These are phyloP conservation scores for Sebastes umbrosus DNA, from an alignment of 2,797 vertebrate species.

Conservation along the genomic window DNA sequence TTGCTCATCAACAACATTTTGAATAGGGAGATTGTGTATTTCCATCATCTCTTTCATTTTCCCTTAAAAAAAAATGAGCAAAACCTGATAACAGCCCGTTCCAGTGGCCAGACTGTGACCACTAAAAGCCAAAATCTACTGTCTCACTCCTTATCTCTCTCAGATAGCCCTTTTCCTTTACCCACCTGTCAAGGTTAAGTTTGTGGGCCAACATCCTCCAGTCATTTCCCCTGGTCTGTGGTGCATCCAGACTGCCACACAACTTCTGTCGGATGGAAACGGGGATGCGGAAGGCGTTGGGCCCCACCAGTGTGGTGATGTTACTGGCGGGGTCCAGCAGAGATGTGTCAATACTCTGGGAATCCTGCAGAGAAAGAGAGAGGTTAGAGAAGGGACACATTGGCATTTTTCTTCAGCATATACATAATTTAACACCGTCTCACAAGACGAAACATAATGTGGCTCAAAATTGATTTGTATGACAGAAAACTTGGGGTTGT, in stretches of 20 bases:
- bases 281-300: conserved; percentile 95
- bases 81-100: neutral
- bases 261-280: conserved; percentile 96
- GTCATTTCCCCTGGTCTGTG: conserved; percentile 96
- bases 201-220: conserved; percentile 99
- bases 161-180: neutral
- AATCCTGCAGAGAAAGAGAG: conserved; percentile 81
- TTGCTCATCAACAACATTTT: neutral
- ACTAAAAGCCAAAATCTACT: neutral
- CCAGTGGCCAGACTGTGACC: conserved; percentile 1
- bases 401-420: neutral
- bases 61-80: neutral
- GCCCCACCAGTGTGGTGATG: conserved; percentile 92
- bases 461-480: conserved; percentile 21
- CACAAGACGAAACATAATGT: conserved; percentile 23
- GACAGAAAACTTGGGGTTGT: neutral
- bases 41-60: neutral
- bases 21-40: neutral
- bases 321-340: conserved; percentile 90
- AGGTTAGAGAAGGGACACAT: neutral
- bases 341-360: conserved; percentile 89
- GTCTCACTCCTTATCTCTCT: neutral
- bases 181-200: conserved; percentile 94
- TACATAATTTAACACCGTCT: conserved; percentile 13
- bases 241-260: conserved; percentile 95